Base-by-base conservation (phyloP, 2,888 invertebrate species). In the Tortrix viridana region DNA sequence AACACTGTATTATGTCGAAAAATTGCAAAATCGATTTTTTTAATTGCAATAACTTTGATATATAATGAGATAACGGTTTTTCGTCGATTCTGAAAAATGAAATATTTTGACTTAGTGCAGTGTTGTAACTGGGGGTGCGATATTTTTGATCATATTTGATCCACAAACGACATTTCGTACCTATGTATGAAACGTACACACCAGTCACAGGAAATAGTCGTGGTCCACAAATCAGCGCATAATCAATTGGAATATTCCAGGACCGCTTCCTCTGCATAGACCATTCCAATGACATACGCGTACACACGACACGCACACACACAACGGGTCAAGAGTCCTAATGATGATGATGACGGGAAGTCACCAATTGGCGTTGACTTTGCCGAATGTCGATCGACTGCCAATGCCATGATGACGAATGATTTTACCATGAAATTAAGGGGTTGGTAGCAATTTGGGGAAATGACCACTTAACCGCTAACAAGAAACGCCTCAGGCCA, bases 331-430 rank as follows among this genome's bases (percentile, higher is more conserved):
- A 50, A 50, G n/a, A 16, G 4, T 49, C 20, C 20, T 37, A 50
- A 37, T 37, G 50, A 38, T 50, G 50, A 38, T 50, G 32, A 37
- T 50, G 19, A 20, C 50, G 37, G 50, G 50, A 50, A 50, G 37
- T 14, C 7, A 7, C 3, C 50, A 37, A 50, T 50, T 50, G 50
- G 14, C 20, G 41, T n/a, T 41, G 50, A 37, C 5, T 37, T 50
- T 50, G 50, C 37, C 50, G 50, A 50, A 37, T 19, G 37, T 37
- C 50, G n/a, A 37, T 14, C 37, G 50, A 50, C 19, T 32, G 37
- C 37, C 50, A 50, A 50, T 37, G 50, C 32, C 50, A 37, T 4
- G 37, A 19, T 20, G 50, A 32, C 50, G 12, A 38, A 38, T 38
- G 5, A 38, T 38, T 5, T 26, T n/a, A 3, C 38, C 38, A n/a